phyloP scores from a whole-genome alignment of 53 echinoderm and acorn worm genomes.

The Luidia sarsii region DNA sequence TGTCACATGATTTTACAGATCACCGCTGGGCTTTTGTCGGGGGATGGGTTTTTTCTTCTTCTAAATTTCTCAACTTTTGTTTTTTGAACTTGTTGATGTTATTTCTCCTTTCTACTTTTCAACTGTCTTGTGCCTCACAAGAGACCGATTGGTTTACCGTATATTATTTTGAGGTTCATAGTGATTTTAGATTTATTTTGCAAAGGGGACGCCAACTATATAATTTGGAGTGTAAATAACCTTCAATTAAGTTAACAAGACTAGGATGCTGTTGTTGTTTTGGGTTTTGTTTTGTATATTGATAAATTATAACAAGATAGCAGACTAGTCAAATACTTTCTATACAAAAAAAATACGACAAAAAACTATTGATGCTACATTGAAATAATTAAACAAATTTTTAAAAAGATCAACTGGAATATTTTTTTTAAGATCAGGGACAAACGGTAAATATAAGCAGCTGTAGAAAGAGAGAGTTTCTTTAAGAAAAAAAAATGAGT shows the following conservation, averaged over 20 bases:
- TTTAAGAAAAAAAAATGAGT: neutral
- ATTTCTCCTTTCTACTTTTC: too few species aligned
- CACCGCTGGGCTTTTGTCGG: too few species aligned
- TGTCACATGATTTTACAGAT: too few species aligned
- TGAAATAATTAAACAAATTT: conserved; percentile 40
- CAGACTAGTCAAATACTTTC: conserved; percentile 48
- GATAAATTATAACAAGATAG: conserved; percentile 29
- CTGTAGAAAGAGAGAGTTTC: conserved; percentile 25
- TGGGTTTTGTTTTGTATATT: conserved; percentile 21
- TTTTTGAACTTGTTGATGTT: too few species aligned
- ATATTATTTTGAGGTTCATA: conserved; percentile 47
- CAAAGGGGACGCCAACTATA: conserved; percentile 27
- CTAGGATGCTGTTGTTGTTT: conserved; percentile 60
- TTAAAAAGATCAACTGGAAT: conserved; percentile 40
- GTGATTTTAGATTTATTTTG: conserved; percentile 50
- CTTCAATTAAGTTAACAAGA: conserved; percentile 38
- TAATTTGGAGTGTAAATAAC: conserved; percentile 52
- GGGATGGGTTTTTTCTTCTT: too few species aligned
- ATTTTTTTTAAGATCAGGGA: conserved; percentile 54
- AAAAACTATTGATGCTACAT: conserved; percentile 25
- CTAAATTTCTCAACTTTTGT: too few species aligned
- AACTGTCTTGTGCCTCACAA: conserved; percentile 30
- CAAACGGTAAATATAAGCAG: conserved; percentile 23
- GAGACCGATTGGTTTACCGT: conserved; percentile 20
- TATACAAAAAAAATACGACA: conserved; percentile 12